Percentiles rank a stretch among this genome's conserved stretches.
phyloP scores from a whole-genome alignment of 2,113 vertebrate genomes.

The Bos javanicus region DNA sequence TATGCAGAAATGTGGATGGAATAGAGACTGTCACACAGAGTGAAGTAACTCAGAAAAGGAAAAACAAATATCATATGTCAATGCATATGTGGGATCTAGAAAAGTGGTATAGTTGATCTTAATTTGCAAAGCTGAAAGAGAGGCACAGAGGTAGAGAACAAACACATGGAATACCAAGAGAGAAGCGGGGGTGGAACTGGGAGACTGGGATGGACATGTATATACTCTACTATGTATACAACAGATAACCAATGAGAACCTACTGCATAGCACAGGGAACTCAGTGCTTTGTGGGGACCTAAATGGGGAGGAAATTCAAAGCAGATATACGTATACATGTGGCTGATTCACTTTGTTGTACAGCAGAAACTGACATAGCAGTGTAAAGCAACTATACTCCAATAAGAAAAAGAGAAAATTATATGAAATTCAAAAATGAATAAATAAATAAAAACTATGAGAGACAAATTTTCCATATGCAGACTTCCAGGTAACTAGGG shows the following conservation, averaged over 20 bases:
- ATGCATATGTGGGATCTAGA: neutral
- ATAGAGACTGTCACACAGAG: neutral
- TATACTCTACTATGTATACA: neutral
- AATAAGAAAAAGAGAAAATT: neutral
- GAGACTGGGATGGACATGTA: neutral
- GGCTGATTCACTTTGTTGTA: neutral
- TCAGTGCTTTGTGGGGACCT: neutral
- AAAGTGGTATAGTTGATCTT: neutral
- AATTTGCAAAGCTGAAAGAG: neutral
- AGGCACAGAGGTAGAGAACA: neutral
- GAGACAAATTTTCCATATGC: neutral
- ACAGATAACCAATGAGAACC: neutral
- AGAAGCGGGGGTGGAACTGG: neutral
- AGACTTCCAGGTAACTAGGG: neutral
- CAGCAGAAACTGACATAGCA: neutral
- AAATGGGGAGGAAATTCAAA: neutral
- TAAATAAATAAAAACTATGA: neutral
- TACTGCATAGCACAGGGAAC: neutral
- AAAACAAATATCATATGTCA: neutral
- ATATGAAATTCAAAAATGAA: neutral
- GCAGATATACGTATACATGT: neutral
- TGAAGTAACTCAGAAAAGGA: neutral
- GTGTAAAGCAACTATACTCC: neutral
- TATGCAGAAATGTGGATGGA: neutral
- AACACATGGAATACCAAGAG: neutral